Evolutionary conservation across 2,797 vertebrate species (phyloP).

Genomic region (Onychomys arenicola): DNA sequence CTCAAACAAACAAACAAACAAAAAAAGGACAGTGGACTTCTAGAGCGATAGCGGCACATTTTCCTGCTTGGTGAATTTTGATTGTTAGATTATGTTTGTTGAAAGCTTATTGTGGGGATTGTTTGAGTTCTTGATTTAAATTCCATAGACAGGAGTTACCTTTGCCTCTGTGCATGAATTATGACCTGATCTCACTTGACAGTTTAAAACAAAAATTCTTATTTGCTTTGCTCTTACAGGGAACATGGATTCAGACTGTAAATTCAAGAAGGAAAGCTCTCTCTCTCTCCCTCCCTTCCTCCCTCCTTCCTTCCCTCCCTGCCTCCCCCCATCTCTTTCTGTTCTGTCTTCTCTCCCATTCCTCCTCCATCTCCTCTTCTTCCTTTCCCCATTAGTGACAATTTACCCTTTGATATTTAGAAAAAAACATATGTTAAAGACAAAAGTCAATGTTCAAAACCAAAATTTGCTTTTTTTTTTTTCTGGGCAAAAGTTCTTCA

Average conservation of each 20-base stretch:
- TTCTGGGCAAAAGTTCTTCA: slow-evolving; percentile 19
- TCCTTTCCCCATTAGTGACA: not conserved
- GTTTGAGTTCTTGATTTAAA: not conserved
- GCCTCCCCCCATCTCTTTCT: not conserved
- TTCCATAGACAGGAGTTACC: not conserved
- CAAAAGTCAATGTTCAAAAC: not conserved
- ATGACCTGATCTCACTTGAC: not conserved
- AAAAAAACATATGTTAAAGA: not conserved
- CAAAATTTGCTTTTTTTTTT: not conserved
- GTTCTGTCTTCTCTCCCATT: too few relatives aligned
- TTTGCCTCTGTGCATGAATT: slow-evolving; percentile 2
- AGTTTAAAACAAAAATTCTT: slow-evolving; percentile 7
- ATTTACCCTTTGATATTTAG: not conserved
- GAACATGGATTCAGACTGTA: not conserved
- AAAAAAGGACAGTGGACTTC: not conserved
- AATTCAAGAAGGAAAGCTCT: not conserved
- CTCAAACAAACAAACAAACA: too few relatives aligned
- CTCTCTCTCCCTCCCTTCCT: accelerated
- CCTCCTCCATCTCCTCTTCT: not conserved
- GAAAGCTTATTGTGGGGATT: not conserved
- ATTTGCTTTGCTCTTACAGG: not conserved
- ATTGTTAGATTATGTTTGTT: not conserved
- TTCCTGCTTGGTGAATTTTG: not conserved
- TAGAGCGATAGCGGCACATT: not conserved
- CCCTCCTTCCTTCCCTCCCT: too few relatives aligned